phyloP scores from a whole-genome alignment of 2,888 invertebrate species.

The Myathropa florea region DNA sequence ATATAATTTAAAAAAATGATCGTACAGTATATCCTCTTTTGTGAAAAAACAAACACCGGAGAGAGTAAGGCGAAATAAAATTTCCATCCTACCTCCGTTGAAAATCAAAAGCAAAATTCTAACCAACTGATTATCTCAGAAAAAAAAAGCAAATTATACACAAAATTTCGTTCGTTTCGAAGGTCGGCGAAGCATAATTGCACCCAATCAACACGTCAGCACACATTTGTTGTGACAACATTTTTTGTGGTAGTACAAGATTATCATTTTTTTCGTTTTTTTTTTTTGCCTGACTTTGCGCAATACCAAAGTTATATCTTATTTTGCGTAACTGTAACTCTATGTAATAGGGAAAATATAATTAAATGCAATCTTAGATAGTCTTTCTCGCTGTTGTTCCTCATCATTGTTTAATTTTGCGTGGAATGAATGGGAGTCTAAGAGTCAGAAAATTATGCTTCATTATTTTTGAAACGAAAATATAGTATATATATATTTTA shows the following conservation, averaged over 20 bases:
- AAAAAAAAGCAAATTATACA: slow-evolving; percentile 4
- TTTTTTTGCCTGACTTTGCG: neutral
- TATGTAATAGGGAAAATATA: neutral
- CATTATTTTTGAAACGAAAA: neutral
- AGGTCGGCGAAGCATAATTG: slow-evolving; percentile 14
- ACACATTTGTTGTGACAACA: neutral
- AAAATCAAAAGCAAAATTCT: slow-evolving; percentile 2
- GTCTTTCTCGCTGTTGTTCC: neutral
- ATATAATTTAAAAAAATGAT: slow-evolving; percentile 28
- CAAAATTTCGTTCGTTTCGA: neutral
- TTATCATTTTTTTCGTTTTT: neutral
- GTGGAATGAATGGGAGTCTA: neutral
- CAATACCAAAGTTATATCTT: neutral
- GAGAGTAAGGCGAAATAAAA: slow-evolving; percentile 33
- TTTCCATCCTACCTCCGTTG: slow-evolving; percentile 11
- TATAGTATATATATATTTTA: slow-evolving; percentile 22
- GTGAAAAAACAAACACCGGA: slow-evolving; percentile 2
- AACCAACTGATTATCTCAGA: neutral
- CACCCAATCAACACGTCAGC: slow-evolving; percentile 23
- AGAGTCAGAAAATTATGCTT: neutral
- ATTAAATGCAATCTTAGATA: neutral
- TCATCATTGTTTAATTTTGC: neutral
- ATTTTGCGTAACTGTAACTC: slow-evolving; percentile 12
- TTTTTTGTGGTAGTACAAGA: neutral
- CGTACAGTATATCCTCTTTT: slow-evolving; percentile 24